A percentile compares a stretch with the other conserved stretches of the same genome.
Conservation (phyloP, 2,888 invertebrate species). For the Apamea crenata region DNA sequence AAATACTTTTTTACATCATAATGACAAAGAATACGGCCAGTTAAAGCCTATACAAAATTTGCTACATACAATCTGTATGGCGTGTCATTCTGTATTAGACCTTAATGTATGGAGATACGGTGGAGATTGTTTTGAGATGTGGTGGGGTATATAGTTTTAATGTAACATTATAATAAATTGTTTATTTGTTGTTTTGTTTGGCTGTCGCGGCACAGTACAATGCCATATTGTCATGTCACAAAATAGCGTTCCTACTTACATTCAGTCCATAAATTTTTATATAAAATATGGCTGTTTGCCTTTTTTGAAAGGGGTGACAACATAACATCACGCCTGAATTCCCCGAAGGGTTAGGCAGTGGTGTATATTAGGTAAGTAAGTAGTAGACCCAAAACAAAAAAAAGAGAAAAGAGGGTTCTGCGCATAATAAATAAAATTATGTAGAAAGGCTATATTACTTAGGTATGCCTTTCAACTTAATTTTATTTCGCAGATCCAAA, state of each 20-base stretch:
- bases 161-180: slow-evolving; percentile 45
- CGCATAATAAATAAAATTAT: not conserved
- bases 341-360: not conserved
- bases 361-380: not conserved
- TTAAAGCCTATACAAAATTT: slow-evolving; percentile 56
- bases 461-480: too few relatives aligned
- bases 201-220: slow-evolving; percentile 18
- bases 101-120: not conserved
- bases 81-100: slow-evolving; percentile 18
- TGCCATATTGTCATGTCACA: slow-evolving; percentile 21
- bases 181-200: slow-evolving; percentile 47
- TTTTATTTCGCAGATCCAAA: not conserved
- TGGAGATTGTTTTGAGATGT: slow-evolving; percentile 12
- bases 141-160: slow-evolving; percentile 35
- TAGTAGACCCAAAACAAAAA: not conserved
- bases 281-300: not conserved
- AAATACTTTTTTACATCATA: slow-evolving; percentile 61
- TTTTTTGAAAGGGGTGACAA: not conserved
- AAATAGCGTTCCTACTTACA: slow-evolving; percentile 5
- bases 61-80: slow-evolving; percentile 24
- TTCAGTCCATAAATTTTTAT: slow-evolving; percentile 14
- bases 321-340: not conserved
- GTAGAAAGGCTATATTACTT: not conserved
- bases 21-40: slow-evolving; percentile 61
- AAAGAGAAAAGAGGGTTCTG: not conserved